phyloP scores from a whole-genome alignment of 2,113 vertebrate genomes.

The Poecile atricapillus region DNA sequence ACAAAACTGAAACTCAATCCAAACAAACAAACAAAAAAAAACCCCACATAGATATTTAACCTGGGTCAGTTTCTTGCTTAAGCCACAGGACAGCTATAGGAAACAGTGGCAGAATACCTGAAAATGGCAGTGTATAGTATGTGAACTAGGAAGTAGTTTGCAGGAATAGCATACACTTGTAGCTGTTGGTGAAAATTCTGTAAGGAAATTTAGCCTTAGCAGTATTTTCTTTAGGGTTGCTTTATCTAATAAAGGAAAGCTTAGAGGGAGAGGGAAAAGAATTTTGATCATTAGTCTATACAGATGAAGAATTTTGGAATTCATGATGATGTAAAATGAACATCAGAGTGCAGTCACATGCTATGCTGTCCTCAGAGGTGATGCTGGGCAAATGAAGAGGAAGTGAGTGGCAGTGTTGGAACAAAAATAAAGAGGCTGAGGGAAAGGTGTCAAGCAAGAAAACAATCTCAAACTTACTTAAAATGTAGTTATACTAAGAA shows the following conservation, averaged over 20 bases:
- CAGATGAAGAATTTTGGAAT: not conserved
- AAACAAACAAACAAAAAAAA: not conserved
- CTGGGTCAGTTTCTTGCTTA: not conserved
- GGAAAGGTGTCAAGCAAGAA: not conserved
- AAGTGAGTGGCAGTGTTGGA: not conserved
- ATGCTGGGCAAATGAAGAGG: not conserved
- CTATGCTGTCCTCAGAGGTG: not conserved
- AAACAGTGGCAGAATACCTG: not conserved
- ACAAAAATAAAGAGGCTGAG: not conserved
- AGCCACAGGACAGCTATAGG: not conserved
- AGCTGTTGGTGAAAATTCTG: not conserved
- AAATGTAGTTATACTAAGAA: not conserved
- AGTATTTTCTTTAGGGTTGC: not conserved
- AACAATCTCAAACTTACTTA: not conserved
- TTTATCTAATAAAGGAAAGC: not conserved
- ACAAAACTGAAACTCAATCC: no score
- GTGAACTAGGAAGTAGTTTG: not conserved
- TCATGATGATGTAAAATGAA: not conserved
- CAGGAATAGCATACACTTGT: not conserved
- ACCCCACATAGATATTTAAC: not conserved
- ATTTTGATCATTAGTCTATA: not conserved
- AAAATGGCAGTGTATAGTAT: not conserved
- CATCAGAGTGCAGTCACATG: not conserved
- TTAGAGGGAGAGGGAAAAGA: not conserved
- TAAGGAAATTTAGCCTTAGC: not conserved